Evolutionary conservation across 1,140 invertebrate genomes (phyloP).

Genomic region (Cydia fagiglandana): DNA sequence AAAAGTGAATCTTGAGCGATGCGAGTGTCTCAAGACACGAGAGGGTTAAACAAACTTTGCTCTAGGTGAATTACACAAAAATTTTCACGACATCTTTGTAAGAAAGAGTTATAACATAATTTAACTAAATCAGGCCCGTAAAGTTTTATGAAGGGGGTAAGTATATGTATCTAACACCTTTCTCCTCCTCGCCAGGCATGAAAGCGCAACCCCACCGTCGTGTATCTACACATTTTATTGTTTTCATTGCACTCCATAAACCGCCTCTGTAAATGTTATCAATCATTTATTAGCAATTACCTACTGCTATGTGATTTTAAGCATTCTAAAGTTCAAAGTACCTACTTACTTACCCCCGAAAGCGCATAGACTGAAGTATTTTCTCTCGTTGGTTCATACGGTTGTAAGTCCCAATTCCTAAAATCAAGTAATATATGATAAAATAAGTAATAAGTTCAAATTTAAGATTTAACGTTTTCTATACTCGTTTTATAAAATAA

Average conservation of each 20-base stretch:
- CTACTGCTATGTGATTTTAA: not conserved
- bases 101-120: no score
- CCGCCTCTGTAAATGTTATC: not conserved
- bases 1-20: no score
- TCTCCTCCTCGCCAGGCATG: not conserved
- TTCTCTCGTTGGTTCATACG: constrained; percentile 56
- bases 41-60: no score
- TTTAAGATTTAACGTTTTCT: no score
- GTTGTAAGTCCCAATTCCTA: constrained; percentile 60
- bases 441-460: no score
- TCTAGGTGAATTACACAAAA: no score
- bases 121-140: no score
- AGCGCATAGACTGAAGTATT: constrained; percentile 42
- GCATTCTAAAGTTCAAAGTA: not conserved
- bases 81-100: no score
- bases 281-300: constrained; percentile 14
- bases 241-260: not conserved
- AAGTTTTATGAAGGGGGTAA: no score
- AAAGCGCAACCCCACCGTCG: not conserved
- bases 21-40: no score
- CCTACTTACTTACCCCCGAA: constrained; percentile 49
- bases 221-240: not conserved
- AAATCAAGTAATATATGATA: constrained; percentile 34
- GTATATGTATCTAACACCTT: not conserved
- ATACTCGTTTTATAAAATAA: no score